Percentiles rank a stretch among this genome's conserved stretches.
Evolutionary conservation across 2,797 vertebrate species (phyloP).

Genomic region (Pseudotriccus pelzelni): DNA sequence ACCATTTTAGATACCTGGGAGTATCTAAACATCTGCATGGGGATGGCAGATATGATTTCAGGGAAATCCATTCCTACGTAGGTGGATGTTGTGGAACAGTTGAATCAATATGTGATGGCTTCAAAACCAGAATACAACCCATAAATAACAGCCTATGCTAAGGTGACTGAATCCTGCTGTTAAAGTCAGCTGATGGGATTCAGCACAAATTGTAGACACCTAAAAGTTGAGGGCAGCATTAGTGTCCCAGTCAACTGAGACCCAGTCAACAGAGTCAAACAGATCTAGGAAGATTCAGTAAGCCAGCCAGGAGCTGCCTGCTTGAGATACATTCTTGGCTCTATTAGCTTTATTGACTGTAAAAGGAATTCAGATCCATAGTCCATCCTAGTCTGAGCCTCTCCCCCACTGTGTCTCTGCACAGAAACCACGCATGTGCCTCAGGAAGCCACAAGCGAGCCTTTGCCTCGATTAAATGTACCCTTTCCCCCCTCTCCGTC

Average conservation of each 20-base stretch:
- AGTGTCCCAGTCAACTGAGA: neutral
- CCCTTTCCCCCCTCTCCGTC: neutral
- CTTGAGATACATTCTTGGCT: neutral
- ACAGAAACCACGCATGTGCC: neutral
- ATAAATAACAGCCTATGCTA: neutral
- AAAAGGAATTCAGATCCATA: neutral
- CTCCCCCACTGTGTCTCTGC: neutral
- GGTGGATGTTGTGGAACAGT: neutral
- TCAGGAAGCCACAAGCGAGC: neutral
- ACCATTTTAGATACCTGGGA: neutral
- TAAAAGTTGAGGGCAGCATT: neutral
- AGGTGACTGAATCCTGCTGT: neutral
- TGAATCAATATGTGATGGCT: neutral
- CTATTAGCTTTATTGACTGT: neutral
- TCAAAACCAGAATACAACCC: neutral
- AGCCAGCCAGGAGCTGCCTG: neutral
- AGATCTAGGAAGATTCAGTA: neutral
- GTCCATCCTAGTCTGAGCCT: neutral
- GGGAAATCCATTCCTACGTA: neutral
- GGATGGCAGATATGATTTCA: neutral
- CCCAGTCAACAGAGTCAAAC: neutral
- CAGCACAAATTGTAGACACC: fast-evolving
- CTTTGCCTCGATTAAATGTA: neutral
- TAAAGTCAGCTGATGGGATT: neutral
- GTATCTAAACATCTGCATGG: neutral